Evolutionary conservation across 2,113 vertebrate genomes (phyloP), one percentile per base, ranked within the genome.

Genomic region (Pelecanus crispus): DNA sequence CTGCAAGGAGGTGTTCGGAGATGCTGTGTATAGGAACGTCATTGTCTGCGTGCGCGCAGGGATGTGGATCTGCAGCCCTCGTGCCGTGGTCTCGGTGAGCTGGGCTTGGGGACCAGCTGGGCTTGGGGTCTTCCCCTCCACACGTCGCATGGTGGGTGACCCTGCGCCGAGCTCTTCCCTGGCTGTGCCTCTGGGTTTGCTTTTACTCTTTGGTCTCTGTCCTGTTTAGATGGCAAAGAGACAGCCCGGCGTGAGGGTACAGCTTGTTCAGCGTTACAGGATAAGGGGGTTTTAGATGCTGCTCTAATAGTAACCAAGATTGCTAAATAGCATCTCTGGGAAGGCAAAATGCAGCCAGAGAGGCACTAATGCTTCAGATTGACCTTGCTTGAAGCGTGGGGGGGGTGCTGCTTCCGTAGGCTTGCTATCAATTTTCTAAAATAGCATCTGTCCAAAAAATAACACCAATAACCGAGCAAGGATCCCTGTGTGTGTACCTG

Each of bases 161-260:
- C 61, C 85, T 71, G 55, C 1, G 0, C 45, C 0, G 0, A 38
- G 38, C 90, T 42, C 26, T 47, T 22, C 61, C 31, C 74, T 1
- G 2, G 28, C 66, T 19, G 5, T 42, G 81, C 66, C 66, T 56
- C 74, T 44, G 73, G 3, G 6, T 70, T 36, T 26, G 40, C 19
- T 78, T 34, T 21, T 17, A 11, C 7, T 71, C 55, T 36, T 38
- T 59, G 49, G 29, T 13, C 4, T 28, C 61, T 42, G 44, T 47
- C 24, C 70, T 49, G 36, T n/a, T 81, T 3, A 4, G 82, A 3
- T 36, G 83, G 83, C 77, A 44, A 17, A 45, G 80, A 13, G n/a
- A 5, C 50, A 42, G 80, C 62, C 17, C 5, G 0, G 52, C 0
- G 0, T 6, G 75, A 62, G 83, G 40, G 50, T 21, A 0, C 31